These are phyloP conservation scores for Bostrychus sinensis DNA, from an alignment of 2,113 vertebrate species.

Conservation along the genomic window DNA sequence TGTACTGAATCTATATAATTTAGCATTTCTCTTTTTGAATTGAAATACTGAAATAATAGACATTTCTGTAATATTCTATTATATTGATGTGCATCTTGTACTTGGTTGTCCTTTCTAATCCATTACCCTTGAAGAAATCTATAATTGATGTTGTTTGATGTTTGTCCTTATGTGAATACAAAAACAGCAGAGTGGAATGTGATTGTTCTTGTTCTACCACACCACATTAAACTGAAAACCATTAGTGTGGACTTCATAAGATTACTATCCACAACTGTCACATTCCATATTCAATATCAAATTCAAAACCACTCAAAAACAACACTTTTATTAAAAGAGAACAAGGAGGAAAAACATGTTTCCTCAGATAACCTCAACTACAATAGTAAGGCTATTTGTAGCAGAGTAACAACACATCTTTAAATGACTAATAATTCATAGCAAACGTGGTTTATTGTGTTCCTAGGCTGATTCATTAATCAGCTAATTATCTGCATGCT, in stretches of 20 bases:
- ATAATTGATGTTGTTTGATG: background rate
- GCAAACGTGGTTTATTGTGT: background rate
- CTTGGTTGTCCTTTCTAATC: background rate
- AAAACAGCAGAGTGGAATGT: background rate
- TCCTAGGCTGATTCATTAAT: conserved; percentile 20
- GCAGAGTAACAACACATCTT: background rate
- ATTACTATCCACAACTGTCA: background rate
- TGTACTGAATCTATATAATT: background rate
- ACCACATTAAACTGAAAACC: background rate
- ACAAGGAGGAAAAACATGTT: background rate
- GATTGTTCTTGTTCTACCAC: background rate
- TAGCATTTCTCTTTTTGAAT: background rate
- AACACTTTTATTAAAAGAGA: background rate
- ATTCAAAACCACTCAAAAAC: background rate
- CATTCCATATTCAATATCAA: background rate
- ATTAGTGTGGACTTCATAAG: background rate
- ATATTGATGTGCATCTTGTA: background rate
- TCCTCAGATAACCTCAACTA: background rate
- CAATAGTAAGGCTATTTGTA: background rate
- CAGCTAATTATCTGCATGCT: background rate
- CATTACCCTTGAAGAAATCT: background rate
- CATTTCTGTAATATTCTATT: background rate
- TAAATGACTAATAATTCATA: background rate
- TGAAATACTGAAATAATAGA: background rate
- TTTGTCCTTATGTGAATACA: background rate